These are phyloP conservation scores for Kryptolebias marmoratus DNA, from an alignment of 2,113 vertebrate species.

Conservation along the genomic window DNA sequence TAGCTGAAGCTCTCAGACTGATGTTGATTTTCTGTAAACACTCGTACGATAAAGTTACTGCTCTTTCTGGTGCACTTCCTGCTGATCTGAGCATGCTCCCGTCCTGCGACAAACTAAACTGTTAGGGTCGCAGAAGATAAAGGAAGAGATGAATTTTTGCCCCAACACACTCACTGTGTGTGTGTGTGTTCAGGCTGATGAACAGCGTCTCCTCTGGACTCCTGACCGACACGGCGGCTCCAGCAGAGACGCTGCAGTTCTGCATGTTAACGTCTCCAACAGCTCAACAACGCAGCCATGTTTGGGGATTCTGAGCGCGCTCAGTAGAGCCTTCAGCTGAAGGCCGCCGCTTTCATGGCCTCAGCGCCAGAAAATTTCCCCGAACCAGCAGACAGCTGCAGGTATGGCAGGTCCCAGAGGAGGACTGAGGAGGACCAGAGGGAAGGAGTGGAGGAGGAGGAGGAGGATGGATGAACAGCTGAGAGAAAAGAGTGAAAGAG, in stretches of 20 bases:
- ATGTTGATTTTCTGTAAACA: background rate
- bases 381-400: conserved; percentile 44
- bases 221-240: conserved; percentile 3
- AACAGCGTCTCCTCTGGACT: conserved; percentile 15
- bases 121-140: background rate
- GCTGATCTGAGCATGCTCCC: conserved; percentile 16
- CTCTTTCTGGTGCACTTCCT: conserved; percentile 6
- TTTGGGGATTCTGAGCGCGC: conserved; percentile 50
- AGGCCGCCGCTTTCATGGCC: conserved; percentile 52
- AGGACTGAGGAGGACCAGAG: background rate
- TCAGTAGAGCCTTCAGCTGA: conserved; percentile 28
- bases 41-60: no score
- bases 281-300: background rate
- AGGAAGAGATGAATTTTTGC: background rate
- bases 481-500: background rate
- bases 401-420: conserved; percentile 35
- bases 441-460: conserved; percentile 3
- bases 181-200: background rate
- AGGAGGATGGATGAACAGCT: background rate
- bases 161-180: background rate
- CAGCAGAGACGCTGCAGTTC: conserved; percentile 13
- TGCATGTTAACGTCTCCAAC: conserved; percentile 35
- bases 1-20: background rate
- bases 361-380: conserved; percentile 59
- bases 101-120: background rate